A percentile compares a stretch with the other conserved stretches of the same genome.
Evolutionary conservation across 2,888 invertebrate species (phyloP).

Genomic region (Neoitamus cyanurus): DNA sequence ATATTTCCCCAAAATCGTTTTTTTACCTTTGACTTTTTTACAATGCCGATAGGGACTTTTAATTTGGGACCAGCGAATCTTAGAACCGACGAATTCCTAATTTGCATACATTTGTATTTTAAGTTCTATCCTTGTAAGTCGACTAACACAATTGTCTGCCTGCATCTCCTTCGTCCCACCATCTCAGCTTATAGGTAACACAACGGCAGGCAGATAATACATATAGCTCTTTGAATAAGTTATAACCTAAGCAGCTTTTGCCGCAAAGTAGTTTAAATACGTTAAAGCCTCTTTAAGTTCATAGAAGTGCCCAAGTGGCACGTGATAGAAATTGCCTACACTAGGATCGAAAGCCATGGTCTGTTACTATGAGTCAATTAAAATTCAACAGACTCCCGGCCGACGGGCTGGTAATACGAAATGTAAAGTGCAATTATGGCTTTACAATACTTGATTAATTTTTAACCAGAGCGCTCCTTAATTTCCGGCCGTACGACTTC

Average conservation of each 20-base stretch:
- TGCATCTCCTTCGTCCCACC: no score
- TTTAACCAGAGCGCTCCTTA: constrained; percentile 5
- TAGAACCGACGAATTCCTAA: no score
- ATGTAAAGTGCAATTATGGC: constrained; percentile 17
- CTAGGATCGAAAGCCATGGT: neutral
- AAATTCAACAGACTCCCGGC: neutral
- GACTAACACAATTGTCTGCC: no score
- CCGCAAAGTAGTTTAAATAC: neutral
- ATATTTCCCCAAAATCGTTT: no score
- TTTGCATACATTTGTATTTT: no score
- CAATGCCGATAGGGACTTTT: no score
- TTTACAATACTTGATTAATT: constrained; percentile 31
- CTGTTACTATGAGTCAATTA: neutral
- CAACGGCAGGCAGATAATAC: neutral
- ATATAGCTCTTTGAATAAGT: neutral
- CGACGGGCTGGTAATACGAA: neutral
- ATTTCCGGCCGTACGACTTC: constrained; percentile 28
- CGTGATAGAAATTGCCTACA: neutral
- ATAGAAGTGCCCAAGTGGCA: no score
- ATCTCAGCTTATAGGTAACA: no score
- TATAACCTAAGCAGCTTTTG: neutral
- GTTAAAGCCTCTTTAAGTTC: neutral
- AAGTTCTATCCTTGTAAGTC: no score
- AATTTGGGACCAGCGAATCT: no score
- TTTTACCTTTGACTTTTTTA: no score